Base-by-base conservation (phyloP, 2,113 vertebrate genomes). In the Stigmatopora argus region DNA sequence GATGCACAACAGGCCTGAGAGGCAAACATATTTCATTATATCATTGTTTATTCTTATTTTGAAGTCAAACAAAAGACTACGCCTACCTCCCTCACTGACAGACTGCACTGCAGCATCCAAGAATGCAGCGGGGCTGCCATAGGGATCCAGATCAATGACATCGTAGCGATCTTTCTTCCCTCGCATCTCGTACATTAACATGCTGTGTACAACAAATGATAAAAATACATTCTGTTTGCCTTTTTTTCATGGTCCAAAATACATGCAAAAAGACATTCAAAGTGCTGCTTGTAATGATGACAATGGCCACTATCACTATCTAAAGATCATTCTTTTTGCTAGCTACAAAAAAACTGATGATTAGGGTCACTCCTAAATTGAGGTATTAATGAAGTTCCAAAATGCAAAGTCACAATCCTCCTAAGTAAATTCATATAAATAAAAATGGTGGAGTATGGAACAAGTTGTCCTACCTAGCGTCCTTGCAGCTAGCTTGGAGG, bases 101-200 rank as follows among this genome's bases (percentile, higher is more conserved):
- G 93, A 90, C 89, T 97, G 96, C 17, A 98, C 93, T 0, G 95
- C 95, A 0, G 95, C 93, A 0, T 98, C 96, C 66, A 98, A 83
- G 78, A 97, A 98, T 4, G 75, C 53, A 0, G 93, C 74, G 0
- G 96, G 94, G 85, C 95, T 97, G 2, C 96, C 95, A 0, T 97
- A 97, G 0, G 96, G 95, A 66, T 97, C 96, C 74, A 98, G 89
- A 74, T 96, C 95, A 0, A 97, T 96, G 53, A 97, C 90, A 0
- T 98, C 94, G 0, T 94, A 97, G 0, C 88, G 88, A 0, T 92
- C 83, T 3, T 90, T 87, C 26, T 69, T 82, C 1, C 81, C 91
- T 63, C 90, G 90, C 73, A 90, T 90, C 73, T 93, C 91, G 2
- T 94, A 92, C 92, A 95, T 92, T 80, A 95, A 45, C 90, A 93